Base-by-base conservation (phyloP, 2,797 vertebrate species). In the Threskiornis aethiopicus region DNA sequence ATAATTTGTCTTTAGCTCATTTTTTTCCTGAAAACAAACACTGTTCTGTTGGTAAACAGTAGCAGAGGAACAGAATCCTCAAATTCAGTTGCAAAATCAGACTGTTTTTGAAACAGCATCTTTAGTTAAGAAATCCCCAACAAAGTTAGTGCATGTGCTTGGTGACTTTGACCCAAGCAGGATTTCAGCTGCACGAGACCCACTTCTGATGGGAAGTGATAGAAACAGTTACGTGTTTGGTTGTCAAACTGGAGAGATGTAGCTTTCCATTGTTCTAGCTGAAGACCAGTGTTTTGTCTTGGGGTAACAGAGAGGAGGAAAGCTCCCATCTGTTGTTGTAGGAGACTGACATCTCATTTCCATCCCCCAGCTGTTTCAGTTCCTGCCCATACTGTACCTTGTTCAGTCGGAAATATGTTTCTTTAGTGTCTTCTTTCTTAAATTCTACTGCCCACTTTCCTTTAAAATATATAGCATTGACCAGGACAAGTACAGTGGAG, bases 391-490 rank as follows among this genome's bases (percentile, higher is more conserved):
- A 81, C 65, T 20, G 22, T 90, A 99, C 99, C 98, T 98, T 82
- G 82, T 97, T 98, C 86, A 99, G 82, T 97, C 97, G 98, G 87
- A 99, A 99, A 69, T 98, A 95, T 87, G 97, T 98, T 97, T 99
- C 98, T 73, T 98, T 97, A 65, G 99, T 99, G 71, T 98, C 90
- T 84, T 98, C 89, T 24, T 77, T 94, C 72, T 97, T 89, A 94
- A 99, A 99, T 70, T 96, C 97, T 39, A 97, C 94, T 93, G 95
- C 97, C 99, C 99, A 99, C 58, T 96, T 98, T 66, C 99, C 99
- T 98, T 99, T 99, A 96, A 99, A 99, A 96, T 99, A 99, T 89
- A 99, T 97, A 44, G 98, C 99, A 13, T 99, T 99, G 93, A 99
- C 98, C 75, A 99, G 97, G 90, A 98, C 98, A 89, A 99, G 91